Conservation (phyloP, 2,888 invertebrate genomes). For the Stenodema calcarata region DNA sequence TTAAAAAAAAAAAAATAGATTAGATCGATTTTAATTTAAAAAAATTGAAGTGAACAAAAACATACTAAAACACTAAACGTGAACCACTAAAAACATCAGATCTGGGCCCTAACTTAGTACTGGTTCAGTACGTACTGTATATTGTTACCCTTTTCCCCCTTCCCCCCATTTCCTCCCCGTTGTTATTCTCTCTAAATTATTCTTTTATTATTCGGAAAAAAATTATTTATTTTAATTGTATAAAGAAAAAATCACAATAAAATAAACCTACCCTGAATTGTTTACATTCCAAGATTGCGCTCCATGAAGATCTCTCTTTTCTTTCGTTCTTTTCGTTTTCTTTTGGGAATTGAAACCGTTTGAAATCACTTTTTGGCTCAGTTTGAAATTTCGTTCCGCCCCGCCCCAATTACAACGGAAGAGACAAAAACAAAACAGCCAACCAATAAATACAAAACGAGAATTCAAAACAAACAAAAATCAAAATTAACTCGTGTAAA, state of each 20-base stretch:
- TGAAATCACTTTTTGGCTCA: too few relatives aligned
- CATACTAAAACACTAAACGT: neutral
- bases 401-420: too few relatives aligned
- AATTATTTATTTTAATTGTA: neutral
- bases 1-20: constrained; percentile 5
- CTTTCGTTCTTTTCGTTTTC: neutral
- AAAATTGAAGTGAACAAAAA: neutral
- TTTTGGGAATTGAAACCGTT: neutral
- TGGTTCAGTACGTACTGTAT: neutral
- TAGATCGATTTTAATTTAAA: neutral
- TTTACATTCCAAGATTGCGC: neutral
- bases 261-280: neutral
- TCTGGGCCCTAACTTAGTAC: neutral
- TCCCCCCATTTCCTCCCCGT: neutral
- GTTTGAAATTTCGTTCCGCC: too few relatives aligned
- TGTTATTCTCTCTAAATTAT: constrained; percentile 1
- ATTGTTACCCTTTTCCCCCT: neutral
- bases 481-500: neutral
- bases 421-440: too few relatives aligned
- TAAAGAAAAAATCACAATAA: neutral
- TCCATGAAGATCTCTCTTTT: constrained; percentile 2
- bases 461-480: neutral
- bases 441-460: neutral
- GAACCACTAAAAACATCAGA: neutral
- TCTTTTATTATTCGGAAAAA: neutral